phyloP scores from a whole-genome alignment of 2,888 invertebrate genomes.

The Phymatocera aterrima region DNA sequence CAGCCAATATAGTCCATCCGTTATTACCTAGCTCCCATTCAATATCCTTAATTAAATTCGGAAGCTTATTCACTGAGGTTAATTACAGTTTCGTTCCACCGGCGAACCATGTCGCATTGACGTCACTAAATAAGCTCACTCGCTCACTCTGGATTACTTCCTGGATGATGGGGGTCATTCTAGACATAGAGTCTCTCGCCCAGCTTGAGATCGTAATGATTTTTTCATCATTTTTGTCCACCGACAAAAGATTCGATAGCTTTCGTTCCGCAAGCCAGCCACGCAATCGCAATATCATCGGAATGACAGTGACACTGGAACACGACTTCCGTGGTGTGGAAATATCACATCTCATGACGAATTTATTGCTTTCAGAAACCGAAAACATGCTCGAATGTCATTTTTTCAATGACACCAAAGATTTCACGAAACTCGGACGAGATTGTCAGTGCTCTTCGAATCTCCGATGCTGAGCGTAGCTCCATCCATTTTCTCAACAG shows the following conservation, averaged over 20 bases:
- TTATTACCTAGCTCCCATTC: slow-evolving; percentile 72
- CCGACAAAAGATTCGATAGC: neutral
- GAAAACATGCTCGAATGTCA: neutral
- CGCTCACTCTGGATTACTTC: slow-evolving; percentile 16
- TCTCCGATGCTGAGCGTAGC: neutral
- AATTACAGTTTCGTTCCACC: slow-evolving; percentile 70
- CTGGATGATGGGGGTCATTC: neutral
- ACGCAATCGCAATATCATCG: too few species aligned
- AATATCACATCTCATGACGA: neutral
- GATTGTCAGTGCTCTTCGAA: neutral
- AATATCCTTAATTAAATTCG: slow-evolving; percentile 75
- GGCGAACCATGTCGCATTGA: slow-evolving; percentile 31
- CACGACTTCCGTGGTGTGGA: too few species aligned
- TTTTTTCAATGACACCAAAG: neutral
- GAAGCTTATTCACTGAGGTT: slow-evolving; percentile 74
- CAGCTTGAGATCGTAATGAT: neutral
- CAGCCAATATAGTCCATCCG: slow-evolving; percentile 72
- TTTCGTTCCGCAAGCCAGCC: neutral
- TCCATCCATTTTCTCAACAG: slow-evolving; percentile 22
- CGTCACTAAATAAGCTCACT: slow-evolving; percentile 32
- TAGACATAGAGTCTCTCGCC: neutral
- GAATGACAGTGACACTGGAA: too few species aligned
- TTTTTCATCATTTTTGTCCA: neutral
- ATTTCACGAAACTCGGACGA: neutral
- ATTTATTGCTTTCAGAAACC: neutral